Evolutionary conservation across 2,797 vertebrate species (phyloP).

Genomic region (Scarus forsteni): DNA sequence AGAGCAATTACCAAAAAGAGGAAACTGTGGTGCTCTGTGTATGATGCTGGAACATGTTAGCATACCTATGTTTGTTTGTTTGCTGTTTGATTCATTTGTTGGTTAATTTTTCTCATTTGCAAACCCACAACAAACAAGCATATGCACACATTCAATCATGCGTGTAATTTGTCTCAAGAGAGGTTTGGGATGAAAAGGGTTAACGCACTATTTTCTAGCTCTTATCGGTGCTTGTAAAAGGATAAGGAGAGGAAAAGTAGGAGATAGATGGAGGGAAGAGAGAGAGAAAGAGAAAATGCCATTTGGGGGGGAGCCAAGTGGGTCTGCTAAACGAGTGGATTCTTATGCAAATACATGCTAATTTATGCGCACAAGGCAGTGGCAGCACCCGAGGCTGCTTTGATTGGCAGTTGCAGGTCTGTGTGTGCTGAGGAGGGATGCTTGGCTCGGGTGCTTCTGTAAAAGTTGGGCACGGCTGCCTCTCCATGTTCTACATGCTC

Average conservation of each 20-base stretch:
- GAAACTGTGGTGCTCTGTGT: slow-evolving; percentile 3
- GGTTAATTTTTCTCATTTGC: slow-evolving; percentile 65
- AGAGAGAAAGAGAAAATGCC: slow-evolving; percentile 78
- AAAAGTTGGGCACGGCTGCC: slow-evolving; percentile 77
- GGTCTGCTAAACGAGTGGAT: slow-evolving; percentile 84
- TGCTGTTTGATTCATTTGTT: slow-evolving; percentile 62
- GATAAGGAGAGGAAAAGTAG: slow-evolving; percentile 80
- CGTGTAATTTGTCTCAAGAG: slow-evolving; percentile 76
- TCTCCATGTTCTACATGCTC: slow-evolving; percentile 80
- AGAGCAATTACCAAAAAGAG: slow-evolving; percentile 8
- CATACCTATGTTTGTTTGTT: slow-evolving; percentile 49
- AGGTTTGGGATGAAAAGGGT: slow-evolving; percentile 72
- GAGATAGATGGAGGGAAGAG: slow-evolving; percentile 66
- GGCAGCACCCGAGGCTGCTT: slow-evolving; percentile 84
- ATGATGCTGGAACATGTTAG: slow-evolving; percentile 17
- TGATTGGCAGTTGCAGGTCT: slow-evolving; percentile 89
- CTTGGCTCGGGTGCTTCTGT: slow-evolving; percentile 80
- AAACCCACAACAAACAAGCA: slow-evolving; percentile 68
- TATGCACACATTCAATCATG: slow-evolving; percentile 55
- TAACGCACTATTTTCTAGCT: slow-evolving; percentile 78
- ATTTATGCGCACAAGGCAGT: slow-evolving; percentile 86
- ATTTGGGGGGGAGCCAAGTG: slow-evolving; percentile 84
- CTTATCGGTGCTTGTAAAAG: slow-evolving; percentile 79
- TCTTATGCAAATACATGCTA: slow-evolving; percentile 89
- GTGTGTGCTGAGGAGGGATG: slow-evolving; percentile 79